Evolutionary conservation across 2,888 invertebrate species (phyloP), one percentile per base, ranked within the genome.

Genomic region (Scaeva pyrastri): DNA sequence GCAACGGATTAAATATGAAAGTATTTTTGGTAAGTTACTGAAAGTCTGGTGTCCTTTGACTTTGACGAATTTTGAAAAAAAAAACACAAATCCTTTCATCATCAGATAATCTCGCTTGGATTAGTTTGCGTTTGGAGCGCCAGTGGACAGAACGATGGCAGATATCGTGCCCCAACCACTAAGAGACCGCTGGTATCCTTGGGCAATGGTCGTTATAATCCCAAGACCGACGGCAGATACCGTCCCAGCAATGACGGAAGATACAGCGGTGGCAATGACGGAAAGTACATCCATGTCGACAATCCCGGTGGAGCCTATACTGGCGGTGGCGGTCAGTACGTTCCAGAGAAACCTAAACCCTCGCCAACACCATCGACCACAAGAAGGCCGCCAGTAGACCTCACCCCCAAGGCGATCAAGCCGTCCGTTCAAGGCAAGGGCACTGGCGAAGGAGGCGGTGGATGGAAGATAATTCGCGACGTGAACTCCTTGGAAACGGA

Each of bases 391-490:
- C 21, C 48, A 43, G 73, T 56, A 66, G 75, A 58, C 83, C 89
- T 60, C 88, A 88, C 21, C 68, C 89, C 72, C 77, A 88, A 7
- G 88, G 41, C 71, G 7, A 26, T 60, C 0, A 86, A 45, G n/a
- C 87, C 87, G 4, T 58, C 71, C 1, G 31, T 36, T 36, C 86
- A 89, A 50, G 91, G 91, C 11, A 90, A 88, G 8, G 92, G 92
- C 64, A 90, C 90, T 0, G 91, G 90, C 7, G 88, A 90, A 73
- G 93, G 93, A 45, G 92, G 93, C 43, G 90, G 91, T 55, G 92
- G 93, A 31, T 94, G 94, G 89, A 92, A 91, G 83, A 94, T 94
- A 45, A 89, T 95, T 5, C 93, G 94, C 50, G 93, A 94, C 88
- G 93, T 94, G 45, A 93, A 93, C 81, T 93, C 93, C 39, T 90